Evolutionary conservation across 2,113 vertebrate genomes (phyloP).

Genomic region (Oreocharis arfaki): DNA sequence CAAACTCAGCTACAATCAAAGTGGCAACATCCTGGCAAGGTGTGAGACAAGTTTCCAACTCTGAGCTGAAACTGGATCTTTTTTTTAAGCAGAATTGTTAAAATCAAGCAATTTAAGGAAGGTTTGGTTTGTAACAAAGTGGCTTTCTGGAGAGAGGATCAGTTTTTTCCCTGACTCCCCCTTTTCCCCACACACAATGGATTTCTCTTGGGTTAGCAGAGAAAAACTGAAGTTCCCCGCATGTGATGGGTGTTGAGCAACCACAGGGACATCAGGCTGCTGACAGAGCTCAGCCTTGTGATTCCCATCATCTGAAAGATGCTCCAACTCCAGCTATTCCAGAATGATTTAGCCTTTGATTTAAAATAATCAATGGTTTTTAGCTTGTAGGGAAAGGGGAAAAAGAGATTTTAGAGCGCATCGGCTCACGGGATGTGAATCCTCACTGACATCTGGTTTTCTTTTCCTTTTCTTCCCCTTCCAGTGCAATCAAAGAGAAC

Average conservation of each 20-base stretch:
- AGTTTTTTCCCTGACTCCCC: neutral
- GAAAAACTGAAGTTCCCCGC: neutral
- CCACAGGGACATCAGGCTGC: neutral
- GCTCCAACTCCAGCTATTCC: neutral
- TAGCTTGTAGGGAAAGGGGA: neutral
- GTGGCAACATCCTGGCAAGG: conserved; percentile 82
- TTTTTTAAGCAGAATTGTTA: neutral
- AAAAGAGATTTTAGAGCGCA: neutral
- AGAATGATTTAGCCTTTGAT: neutral
- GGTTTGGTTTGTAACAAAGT: neutral
- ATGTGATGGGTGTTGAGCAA: neutral
- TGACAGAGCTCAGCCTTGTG: neutral
- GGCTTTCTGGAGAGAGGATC: neutral
- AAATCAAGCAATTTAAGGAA: neutral
- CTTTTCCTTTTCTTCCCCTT: neutral
- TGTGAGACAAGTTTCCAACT: neutral
- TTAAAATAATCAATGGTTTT: neutral
- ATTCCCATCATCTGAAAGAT: neutral
- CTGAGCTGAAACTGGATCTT: neutral
- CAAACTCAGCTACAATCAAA: conserved; percentile 79
- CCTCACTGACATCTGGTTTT: neutral
- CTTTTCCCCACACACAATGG: neutral
- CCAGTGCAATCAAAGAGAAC: conserved; percentile 91
- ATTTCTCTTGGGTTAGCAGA: neutral
- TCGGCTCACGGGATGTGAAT: neutral